A percentile compares a stretch with the other conserved stretches of the same genome.
Evolutionary conservation across 2,797 vertebrate species (phyloP).

Genomic region (Enteromius fasciolatus): DNA sequence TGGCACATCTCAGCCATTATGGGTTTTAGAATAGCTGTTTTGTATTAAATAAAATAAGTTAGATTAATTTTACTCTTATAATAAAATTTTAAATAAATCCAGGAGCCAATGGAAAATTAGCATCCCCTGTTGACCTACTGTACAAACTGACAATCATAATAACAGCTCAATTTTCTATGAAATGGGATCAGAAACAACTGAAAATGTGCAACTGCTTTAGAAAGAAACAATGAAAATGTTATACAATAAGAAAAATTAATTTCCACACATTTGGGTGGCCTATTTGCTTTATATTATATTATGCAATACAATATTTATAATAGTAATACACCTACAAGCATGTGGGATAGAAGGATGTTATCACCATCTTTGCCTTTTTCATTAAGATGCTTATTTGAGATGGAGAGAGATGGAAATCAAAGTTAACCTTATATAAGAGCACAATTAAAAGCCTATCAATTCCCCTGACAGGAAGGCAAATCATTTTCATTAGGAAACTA

Average conservation of each 20-base stretch:
- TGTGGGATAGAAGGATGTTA: background rate
- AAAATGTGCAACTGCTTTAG: background rate
- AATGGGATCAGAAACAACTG: background rate
- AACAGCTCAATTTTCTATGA: background rate
- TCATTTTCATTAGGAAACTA: background rate
- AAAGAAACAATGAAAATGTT: background rate
- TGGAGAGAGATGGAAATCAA: background rate
- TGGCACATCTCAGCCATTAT: background rate
- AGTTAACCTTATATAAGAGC: conserved; percentile 19
- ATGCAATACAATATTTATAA: background rate
- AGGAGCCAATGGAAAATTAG: background rate
- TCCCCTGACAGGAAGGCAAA: background rate
- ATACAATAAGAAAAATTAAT: background rate
- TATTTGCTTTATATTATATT: background rate
- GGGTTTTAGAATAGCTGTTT: background rate
- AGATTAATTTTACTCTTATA: background rate
- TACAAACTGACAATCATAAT: background rate
- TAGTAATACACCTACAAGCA: background rate
- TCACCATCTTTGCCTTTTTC: background rate
- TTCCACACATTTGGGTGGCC: background rate
- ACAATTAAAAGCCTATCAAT: conserved; percentile 26
- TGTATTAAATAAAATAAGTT: background rate
- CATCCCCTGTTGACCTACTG: background rate
- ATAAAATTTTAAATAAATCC: background rate
- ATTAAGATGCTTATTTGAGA: background rate